These are phyloP conservation scores for Hirundo rustica DNA, from an alignment of 2,797 vertebrate genomes.

Conservation along the genomic window DNA sequence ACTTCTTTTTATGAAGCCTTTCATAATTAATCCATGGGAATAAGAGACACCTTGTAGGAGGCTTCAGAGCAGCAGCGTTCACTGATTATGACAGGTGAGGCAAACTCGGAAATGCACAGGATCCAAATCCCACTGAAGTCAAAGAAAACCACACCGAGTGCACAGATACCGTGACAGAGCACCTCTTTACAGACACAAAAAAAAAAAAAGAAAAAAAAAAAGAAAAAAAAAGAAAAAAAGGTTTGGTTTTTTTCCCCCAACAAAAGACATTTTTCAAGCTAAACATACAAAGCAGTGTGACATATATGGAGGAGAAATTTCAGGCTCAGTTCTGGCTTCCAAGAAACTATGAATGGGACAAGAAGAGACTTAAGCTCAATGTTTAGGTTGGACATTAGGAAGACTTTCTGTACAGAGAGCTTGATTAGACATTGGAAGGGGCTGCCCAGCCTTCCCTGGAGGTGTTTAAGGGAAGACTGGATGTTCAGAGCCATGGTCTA, in stretches of 20 bases:
- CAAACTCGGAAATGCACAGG: background rate
- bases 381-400: background rate
- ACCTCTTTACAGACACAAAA: background rate
- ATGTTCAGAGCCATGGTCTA: background rate
- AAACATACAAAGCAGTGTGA: background rate
- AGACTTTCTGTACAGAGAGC: background rate
- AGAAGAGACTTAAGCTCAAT: background rate
- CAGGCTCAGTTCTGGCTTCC: background rate
- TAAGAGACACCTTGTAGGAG: background rate
- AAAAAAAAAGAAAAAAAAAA: too few relatives aligned
- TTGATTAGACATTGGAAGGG: background rate
- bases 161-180: background rate
- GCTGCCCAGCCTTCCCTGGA: background rate
- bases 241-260: accelerated
- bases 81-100: background rate
- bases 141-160: background rate
- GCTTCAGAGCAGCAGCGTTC: background rate
- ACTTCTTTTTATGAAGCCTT: slow-evolving; percentile 11
- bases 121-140: background rate
- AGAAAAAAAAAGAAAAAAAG: too few relatives aligned
- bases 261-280: background rate
- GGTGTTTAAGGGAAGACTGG: background rate
- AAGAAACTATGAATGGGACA: background rate
- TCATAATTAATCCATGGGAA: background rate
- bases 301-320: background rate